Evolutionary conservation across 2,888 invertebrate species (phyloP).

Genomic region (Heliothis peltigera): DNA sequence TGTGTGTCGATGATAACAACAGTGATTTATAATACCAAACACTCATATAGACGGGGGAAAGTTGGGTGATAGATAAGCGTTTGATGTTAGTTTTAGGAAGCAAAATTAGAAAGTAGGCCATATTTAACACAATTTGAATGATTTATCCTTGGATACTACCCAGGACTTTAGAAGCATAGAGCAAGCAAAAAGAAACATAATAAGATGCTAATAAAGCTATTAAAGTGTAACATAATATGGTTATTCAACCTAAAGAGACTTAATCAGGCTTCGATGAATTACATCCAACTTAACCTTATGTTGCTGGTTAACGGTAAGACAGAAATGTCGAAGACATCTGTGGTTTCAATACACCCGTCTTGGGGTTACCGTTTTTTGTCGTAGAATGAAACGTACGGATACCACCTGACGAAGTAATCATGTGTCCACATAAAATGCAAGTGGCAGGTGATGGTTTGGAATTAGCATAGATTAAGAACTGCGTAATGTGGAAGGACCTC

Average conservation of each 20-base stretch:
- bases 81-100: background rate
- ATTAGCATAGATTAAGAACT: constrained; percentile 17
- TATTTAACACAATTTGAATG: background rate
- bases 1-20: constrained; percentile 59
- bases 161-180: no score
- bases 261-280: background rate
- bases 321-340: constrained; percentile 48
- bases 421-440: constrained; percentile 22
- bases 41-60: constrained; percentile 49
- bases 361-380: constrained; percentile 55
- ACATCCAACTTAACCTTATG: background rate
- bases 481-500: constrained; percentile 16
- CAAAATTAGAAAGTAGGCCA: background rate
- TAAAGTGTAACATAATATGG: no score
- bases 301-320: constrained; percentile 8
- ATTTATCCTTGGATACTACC: no score
- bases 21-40: constrained; percentile 57
- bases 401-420: constrained; percentile 53
- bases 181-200: no score
- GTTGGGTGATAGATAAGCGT: constrained; percentile 40
- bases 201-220: no score
- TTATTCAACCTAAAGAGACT: no score
- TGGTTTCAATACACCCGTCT: constrained; percentile 45
- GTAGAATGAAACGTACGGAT: constrained; percentile 31
- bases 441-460: constrained; percentile 34